Evolutionary conservation across 1,140 invertebrate genomes (phyloP), one percentile per base, ranked within the genome.

Genomic region (Drosophila eugracilis): DNA sequence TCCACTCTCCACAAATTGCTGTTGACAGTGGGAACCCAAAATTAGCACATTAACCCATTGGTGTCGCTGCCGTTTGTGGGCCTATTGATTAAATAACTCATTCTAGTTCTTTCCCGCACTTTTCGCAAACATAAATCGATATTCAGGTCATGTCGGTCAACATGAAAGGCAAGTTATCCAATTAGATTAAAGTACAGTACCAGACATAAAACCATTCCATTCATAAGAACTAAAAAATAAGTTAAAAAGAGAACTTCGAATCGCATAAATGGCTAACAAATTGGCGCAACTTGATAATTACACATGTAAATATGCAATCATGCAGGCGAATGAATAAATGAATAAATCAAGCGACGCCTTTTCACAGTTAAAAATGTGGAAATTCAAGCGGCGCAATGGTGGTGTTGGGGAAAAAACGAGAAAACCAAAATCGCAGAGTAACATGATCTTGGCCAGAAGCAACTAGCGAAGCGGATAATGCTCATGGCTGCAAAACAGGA

Each of bases 31-130:
- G 66, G 72, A 57, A 57, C 57, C 80, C 74, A 70, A 85, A 85
- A 85, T 86, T 81, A 81, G 81, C 81, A 85, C 81, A 85, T 85
- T 85, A 85, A 85, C 81, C 81, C 81, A 71, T 77, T 80, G 76
- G 54, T 67, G 71, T 57, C 42, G 32, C 41, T 28, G 17, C 21
- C n/a, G 21, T 50, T 72, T 62, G 19, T 59, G 37, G 34, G 34
- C n/a, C 58, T 70, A 85, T 85, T 74, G 81, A 85, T 85, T 85
- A 86, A 85, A 86, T 86, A 85, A 77, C 73, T 58, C 75, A 44
- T 55, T 26, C 58, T 47, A 50, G 50, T 41, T 32, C 39, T 26
- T 49, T 66, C 24, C 6, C 34, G 24, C 58, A 41, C 24, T 28
- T 44, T 66, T 63, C 7, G 63, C 54, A 57, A 36, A 55, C 44